These are phyloP conservation scores for Maconellicoccus hirsutus DNA, from an alignment of 1,140 invertebrate species.

Conservation along the genomic window DNA sequence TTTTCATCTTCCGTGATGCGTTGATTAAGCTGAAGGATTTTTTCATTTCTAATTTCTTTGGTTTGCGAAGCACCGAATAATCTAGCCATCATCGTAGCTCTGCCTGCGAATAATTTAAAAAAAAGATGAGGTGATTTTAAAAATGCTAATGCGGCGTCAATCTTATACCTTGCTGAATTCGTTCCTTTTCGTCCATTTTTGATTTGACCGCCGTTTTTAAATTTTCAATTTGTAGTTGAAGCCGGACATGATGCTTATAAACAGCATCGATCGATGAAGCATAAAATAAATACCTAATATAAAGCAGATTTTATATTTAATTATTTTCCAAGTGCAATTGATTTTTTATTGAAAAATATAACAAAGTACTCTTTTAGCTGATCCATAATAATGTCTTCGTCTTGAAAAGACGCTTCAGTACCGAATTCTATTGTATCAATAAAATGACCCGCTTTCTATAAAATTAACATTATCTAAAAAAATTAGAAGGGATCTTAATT, in stretches of 20 bases:
- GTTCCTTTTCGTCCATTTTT: conserved; percentile 45
- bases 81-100: conserved; percentile 54
- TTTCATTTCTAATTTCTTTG: conserved; percentile 62
- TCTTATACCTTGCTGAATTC: conserved; percentile 38
- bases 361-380: conserved; percentile 76
- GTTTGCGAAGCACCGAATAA: conserved; percentile 68
- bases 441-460: conserved; percentile 50
- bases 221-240: conserved; percentile 59
- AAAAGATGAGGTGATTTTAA: too few relatives aligned
- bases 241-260: conserved; percentile 57
- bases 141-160: too few relatives aligned
- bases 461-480: conserved; percentile 16
- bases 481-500: background rate
- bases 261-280: conserved; percentile 51
- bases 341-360: too few relatives aligned
- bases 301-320: background rate
- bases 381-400: conserved; percentile 70
- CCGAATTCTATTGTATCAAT: conserved; percentile 65
- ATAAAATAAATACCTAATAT: conserved; percentile 15
- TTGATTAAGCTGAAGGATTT: conserved; percentile 55
- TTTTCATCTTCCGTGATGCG: conserved; percentile 53
- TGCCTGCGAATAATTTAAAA: conserved; percentile 38
- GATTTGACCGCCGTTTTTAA: conserved; percentile 48
- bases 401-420: conserved; percentile 63
- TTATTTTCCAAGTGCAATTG: background rate